Evolutionary conservation across 2,797 vertebrate species (phyloP).

Genomic region (Syngnathus rostellatus): DNA sequence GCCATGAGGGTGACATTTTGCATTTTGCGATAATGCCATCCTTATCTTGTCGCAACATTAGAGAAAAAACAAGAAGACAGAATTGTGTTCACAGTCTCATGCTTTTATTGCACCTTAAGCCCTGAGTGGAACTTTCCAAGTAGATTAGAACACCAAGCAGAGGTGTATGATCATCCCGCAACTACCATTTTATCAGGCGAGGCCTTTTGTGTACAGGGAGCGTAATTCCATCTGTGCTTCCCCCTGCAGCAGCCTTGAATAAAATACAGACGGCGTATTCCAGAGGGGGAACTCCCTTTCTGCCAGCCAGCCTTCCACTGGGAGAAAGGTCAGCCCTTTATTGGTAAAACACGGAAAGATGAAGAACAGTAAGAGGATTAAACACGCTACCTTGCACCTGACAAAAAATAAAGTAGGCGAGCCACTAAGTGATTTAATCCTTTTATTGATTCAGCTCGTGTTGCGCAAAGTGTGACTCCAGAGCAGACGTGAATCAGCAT

Average conservation of each 20-base stretch:
- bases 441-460: slow-evolving; percentile 29
- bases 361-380: slow-evolving; percentile 40
- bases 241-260: background rate
- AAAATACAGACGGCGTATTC: background rate
- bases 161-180: background rate
- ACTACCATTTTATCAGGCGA: background rate
- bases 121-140: background rate
- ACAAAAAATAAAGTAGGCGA: slow-evolving; percentile 36
- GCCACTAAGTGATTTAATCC: slow-evolving; percentile 36
- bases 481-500: slow-evolving; percentile 24
- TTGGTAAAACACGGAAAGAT: slow-evolving; percentile 5
- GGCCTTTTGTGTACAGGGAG: background rate
- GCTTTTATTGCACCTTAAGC: background rate
- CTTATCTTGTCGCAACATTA: background rate
- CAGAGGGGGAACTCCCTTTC: slow-evolving; percentile 1
- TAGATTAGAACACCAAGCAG: background rate
- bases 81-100: background rate
- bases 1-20: background rate
- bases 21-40: background rate
- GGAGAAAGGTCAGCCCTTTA: slow-evolving; percentile 6
- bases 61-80: background rate
- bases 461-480: slow-evolving; percentile 34
- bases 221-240: background rate
- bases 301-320: background rate
- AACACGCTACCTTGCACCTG: slow-evolving; percentile 25